Conservation (phyloP, 1,140 invertebrate species). For the Heliconius congener region DNA sequence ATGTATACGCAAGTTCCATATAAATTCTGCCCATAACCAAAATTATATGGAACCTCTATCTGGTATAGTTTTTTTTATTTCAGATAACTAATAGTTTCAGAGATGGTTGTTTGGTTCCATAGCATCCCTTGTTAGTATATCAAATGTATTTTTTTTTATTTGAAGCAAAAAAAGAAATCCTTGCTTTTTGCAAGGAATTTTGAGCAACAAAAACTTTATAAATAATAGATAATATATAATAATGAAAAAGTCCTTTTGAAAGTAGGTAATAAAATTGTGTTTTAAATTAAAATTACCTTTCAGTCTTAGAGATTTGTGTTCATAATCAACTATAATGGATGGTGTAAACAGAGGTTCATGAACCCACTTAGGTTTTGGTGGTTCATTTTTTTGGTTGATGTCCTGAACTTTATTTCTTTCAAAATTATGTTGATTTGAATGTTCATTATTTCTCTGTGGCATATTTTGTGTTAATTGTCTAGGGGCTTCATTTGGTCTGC, state of each 20-base stretch:
- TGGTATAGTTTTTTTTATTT: too few relatives aligned
- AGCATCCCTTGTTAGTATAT: too few relatives aligned
- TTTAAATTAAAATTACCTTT: slow-evolving; percentile 64
- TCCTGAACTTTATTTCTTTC: slow-evolving; percentile 41
- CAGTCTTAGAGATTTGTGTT: slow-evolving; percentile 82
- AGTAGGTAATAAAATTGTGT: background rate
- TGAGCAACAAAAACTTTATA: background rate
- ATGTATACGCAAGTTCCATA: too few relatives aligned
- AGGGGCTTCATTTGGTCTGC: slow-evolving; percentile 30
- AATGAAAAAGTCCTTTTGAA: too few relatives aligned
- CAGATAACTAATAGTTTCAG: too few relatives aligned
- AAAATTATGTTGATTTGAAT: slow-evolving; percentile 33
- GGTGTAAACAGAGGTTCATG: slow-evolving; percentile 75
- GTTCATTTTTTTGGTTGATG: slow-evolving; percentile 34
- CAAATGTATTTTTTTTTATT: too few relatives aligned
- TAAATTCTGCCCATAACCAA: too few relatives aligned
- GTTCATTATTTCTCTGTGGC: slow-evolving; percentile 41
- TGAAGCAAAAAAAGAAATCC: too few relatives aligned
- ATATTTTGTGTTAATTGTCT: slow-evolving; percentile 30
- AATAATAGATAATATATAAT: too few relatives aligned
- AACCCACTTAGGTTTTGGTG: slow-evolving; percentile 59
- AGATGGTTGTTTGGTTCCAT: too few relatives aligned
- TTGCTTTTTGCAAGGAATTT: background rate
- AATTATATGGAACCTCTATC: too few relatives aligned
- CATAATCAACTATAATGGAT: slow-evolving; percentile 88